Conservation (phyloP, 1,140 invertebrate genomes). For the Conus ventricosus region DNA sequence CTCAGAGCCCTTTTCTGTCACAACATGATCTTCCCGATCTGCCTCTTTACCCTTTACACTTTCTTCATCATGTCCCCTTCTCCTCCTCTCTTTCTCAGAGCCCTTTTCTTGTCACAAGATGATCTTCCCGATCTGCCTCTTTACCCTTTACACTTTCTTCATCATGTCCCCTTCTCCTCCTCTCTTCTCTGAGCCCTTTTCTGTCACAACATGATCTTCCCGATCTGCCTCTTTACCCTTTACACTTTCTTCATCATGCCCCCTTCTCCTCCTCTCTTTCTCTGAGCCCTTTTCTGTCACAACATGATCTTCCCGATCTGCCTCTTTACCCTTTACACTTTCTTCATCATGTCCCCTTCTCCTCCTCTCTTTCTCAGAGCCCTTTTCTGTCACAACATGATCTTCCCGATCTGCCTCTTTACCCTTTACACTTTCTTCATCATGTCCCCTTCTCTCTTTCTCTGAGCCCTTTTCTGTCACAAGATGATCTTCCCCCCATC, state of each 20-base stretch:
- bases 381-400: not conserved
- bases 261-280: not conserved
- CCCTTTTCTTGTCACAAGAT: not conserved
- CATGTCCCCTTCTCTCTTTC: not conserved
- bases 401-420: not conserved
- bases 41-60: not conserved
- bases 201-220: no score
- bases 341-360: no score
- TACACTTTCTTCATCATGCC: not conserved
- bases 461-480: not conserved
- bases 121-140: not conserved
- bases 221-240: not conserved
- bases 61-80: not conserved
- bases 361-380: no score
- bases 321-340: not conserved
- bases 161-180: not conserved
- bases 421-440: not conserved
- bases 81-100: not conserved
- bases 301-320: not conserved
- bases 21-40: not conserved
- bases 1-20: not conserved
- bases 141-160: not conserved
- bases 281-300: not conserved
- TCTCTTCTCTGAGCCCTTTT: not conserved
- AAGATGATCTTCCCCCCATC: not conserved